Percentiles rank a stretch among this genome's conserved stretches.
phyloP scores from a whole-genome alignment of 1,140 invertebrate genomes.

The Macrotrachela quadricornifera region DNA sequence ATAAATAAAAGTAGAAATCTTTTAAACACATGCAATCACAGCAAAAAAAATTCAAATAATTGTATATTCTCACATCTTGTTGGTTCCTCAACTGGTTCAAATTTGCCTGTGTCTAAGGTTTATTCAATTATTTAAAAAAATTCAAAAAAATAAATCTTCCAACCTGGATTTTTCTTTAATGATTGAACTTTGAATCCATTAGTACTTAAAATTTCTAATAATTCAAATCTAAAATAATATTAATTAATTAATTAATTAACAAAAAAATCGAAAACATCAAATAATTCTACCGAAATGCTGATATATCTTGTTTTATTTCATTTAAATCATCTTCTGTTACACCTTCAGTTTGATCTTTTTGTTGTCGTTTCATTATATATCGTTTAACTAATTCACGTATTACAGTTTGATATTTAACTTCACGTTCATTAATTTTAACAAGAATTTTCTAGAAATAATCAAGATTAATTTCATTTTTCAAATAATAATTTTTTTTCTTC shows the following conservation, averaged over 20 bases:
- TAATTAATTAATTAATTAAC: background rate
- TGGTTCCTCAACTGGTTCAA: too few relatives aligned
- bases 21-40: too few relatives aligned
- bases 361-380: slow-evolving; percentile 82
- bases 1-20: too few relatives aligned
- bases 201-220: slow-evolving; percentile 62
- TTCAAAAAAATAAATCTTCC: background rate
- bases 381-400: slow-evolving; percentile 73
- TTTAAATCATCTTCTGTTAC: slow-evolving; percentile 95
- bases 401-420: slow-evolving; percentile 69
- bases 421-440: slow-evolving; percentile 42
- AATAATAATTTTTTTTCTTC: background rate
- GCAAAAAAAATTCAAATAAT: too few relatives aligned
- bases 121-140: too few relatives aligned
- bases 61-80: too few relatives aligned
- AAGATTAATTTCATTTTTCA: background rate
- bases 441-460: slow-evolving; percentile 31
- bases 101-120: too few relatives aligned
- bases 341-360: slow-evolving; percentile 83
- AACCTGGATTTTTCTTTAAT: background rate
- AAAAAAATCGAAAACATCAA: background rate
- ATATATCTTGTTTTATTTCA: slow-evolving; percentile 95
- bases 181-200: slow-evolving; percentile 24
- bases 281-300: slow-evolving; percentile 51
- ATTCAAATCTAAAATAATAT: slow-evolving; percentile 40